Conservation (phyloP, 2,113 vertebrate genomes). For the Sinocyclocheilus grahami region DNA sequence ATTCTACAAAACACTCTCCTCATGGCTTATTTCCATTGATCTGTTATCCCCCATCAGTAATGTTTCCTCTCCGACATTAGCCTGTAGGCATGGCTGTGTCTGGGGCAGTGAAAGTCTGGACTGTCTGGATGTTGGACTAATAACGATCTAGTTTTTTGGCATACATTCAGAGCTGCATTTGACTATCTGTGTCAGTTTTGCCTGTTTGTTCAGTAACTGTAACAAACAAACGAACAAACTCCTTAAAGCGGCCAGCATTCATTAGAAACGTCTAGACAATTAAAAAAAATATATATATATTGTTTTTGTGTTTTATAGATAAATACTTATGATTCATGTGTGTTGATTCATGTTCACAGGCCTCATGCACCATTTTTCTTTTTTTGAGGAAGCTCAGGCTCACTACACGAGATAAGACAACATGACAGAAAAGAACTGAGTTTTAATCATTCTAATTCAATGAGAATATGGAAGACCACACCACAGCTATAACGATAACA, state of each 20-base stretch:
- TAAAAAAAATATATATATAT: background rate
- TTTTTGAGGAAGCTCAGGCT: too few species aligned
- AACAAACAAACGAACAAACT: background rate
- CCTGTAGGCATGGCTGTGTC: constrained; percentile 18
- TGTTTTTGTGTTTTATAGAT: background rate
- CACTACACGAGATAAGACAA: background rate
- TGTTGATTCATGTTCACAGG: background rate
- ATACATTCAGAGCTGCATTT: background rate
- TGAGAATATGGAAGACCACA: background rate
- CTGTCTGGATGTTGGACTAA: constrained; percentile 40
- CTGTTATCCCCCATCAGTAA: constrained; percentile 17
- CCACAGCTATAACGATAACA: background rate
- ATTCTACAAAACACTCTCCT: background rate
- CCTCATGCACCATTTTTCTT: background rate
- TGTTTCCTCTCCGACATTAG: constrained; percentile 26
- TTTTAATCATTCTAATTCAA: background rate
- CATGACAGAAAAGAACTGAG: background rate
- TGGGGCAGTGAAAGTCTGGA: constrained; percentile 2
- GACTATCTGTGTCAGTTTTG: background rate
- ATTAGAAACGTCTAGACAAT: background rate
- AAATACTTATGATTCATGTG: background rate
- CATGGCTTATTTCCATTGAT: constrained; percentile 29
- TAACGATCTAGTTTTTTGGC: constrained; percentile 65
- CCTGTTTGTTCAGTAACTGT: background rate
- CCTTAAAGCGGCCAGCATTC: too few species aligned